phyloP scores from a whole-genome alignment of 2,888 invertebrate species.

The Zhuqinia jingwanae region DNA sequence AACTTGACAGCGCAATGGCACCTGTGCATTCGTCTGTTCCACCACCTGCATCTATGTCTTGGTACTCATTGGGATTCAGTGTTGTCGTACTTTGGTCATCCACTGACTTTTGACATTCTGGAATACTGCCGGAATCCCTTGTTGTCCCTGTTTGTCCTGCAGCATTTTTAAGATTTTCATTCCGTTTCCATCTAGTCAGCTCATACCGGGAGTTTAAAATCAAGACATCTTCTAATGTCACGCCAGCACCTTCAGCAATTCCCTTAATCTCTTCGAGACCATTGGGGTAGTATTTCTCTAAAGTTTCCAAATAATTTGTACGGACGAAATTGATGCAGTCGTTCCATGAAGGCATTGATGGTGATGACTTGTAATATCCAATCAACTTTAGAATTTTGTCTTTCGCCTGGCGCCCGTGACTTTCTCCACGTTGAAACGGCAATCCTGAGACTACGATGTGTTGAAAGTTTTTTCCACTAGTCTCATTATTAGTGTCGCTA shows the following conservation, averaged over 20 bases:
- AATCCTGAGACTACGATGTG: conserved; percentile 59
- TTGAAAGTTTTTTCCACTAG: conserved; percentile 11
- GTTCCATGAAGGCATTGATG: conserved; percentile 63
- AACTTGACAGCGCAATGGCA: conserved; percentile 69
- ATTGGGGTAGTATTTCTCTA: conserved; percentile 62
- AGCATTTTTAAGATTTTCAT: neutral
- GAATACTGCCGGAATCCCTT: too few relatives aligned
- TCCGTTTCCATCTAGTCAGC: conserved; percentile 60
- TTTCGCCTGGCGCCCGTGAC: conserved; percentile 72
- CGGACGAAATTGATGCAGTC: conserved; percentile 67
- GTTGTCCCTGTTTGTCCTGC: neutral
- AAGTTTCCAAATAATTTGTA: conserved; percentile 64
- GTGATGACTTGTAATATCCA: conserved; percentile 60
- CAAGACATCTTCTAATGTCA: conserved; percentile 67
- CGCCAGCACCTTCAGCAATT: conserved; percentile 69
- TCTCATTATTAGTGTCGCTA: neutral
- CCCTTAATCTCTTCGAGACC: conserved; percentile 75
- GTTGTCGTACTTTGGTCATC: neutral
- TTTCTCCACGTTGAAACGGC: conserved; percentile 71
- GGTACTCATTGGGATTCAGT: neutral
- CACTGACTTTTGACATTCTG: conserved; percentile 2
- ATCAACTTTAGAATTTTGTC: conserved; percentile 67
- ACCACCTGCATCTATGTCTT: neutral
- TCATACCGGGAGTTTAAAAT: conserved; percentile 75
- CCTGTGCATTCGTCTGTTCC: conserved; percentile 68